Conservation (phyloP, 2,888 invertebrate genomes). For the Andrena haemorrhoa region DNA sequence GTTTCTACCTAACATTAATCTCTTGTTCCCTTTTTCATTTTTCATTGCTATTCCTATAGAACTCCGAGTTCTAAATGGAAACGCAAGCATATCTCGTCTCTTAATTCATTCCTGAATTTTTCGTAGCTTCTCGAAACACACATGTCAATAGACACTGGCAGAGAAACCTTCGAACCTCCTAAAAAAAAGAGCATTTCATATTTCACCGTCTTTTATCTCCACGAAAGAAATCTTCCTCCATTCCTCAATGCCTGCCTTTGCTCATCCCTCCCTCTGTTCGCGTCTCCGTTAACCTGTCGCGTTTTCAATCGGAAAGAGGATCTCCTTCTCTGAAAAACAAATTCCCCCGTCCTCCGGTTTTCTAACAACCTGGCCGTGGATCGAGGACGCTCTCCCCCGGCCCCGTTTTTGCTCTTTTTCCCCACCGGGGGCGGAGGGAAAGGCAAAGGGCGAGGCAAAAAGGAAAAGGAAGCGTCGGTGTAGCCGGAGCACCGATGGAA, state of each 20-base stretch:
- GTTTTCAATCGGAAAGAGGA: slow-evolving; percentile 45
- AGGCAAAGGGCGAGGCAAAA: slow-evolving; percentile 25
- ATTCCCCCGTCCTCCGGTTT: slow-evolving; percentile 45
- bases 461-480: slow-evolving; percentile 18
- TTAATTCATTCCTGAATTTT: background rate
- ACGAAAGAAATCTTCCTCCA: background rate
- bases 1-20: background rate
- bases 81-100: background rate
- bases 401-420: background rate
- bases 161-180: background rate
- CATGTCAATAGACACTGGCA: background rate
- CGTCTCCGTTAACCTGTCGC: slow-evolving; percentile 10
- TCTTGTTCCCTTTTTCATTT: background rate
- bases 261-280: background rate
- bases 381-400: slow-evolving; percentile 12
- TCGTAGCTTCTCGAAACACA: background rate
- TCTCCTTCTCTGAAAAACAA: slow-evolving; percentile 45
- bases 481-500: slow-evolving; percentile 32
- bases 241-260: slow-evolving; percentile 1
- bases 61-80: background rate
- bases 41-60: background rate
- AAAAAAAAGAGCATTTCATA: background rate
- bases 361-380: slow-evolving; percentile 35
- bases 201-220: slow-evolving; percentile 12
- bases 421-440: background rate